Base-by-base conservation (phyloP, 2,113 vertebrate genomes). In the Lepus europaeus region DNA sequence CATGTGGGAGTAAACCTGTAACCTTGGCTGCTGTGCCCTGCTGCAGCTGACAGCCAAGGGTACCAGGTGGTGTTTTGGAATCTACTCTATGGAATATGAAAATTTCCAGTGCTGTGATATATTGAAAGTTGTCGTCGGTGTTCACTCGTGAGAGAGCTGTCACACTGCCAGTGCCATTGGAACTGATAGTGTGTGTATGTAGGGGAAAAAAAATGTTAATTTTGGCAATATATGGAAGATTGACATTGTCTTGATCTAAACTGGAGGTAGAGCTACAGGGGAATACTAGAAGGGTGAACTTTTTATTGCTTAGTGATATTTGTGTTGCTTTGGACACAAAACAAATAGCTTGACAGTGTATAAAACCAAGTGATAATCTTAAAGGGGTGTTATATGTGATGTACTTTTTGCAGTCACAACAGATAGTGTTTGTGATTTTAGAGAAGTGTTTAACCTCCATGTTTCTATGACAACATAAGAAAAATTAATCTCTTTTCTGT, bases 31-130 rank as follows among this genome's bases (percentile, higher is more conserved):
- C 45, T 27, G 36, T 0, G 5, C 45, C 3, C 0, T 0, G 0
- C 80, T 66, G 27, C 63, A 80, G 63, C 84, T 56, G 25, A 69
- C 69, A 33, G 96, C 96, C 95, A 79, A 94, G 12, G n/a, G 12
- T 6, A 61, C 88, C 97, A 96, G 96, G 96, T 95, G 96, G 95
- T 70, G 77, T 10, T 77, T 68, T 89, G 95, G 91, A 91, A 76
- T 74, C 77, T 20, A 16, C 31, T 88, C 70, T 59, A 70, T 23
- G 77, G 76, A 84, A 31, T 68, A 1, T 17, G 72, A 78, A 87
- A 16, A 63, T 94, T 89, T 96, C 77, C 69, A 94, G 77, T n/a
- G 56, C 63, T 89, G 5, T 87, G 96, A 95, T 88, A 36, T 49
- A 90, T 87, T 89, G 92, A 81, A 83, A 91, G 63, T 85, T 79